Percentiles rank a stretch among this genome's conserved stretches.
Evolutionary conservation across 2,797 vertebrate species (phyloP).

Genomic region (Megaceryle alcyon): DNA sequence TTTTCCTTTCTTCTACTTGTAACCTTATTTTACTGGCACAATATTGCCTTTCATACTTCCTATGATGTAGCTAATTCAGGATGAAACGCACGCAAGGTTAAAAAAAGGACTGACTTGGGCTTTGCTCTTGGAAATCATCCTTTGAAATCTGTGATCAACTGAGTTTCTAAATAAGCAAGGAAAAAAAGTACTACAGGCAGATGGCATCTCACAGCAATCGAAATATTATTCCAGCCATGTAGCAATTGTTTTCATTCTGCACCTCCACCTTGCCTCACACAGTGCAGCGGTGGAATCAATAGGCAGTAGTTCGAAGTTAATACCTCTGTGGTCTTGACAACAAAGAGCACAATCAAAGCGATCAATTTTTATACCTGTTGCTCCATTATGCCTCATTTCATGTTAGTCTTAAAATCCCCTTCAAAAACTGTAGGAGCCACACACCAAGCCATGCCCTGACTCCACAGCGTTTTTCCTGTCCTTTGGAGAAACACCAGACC

Average conservation of each 20-base stretch:
- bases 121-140: background rate
- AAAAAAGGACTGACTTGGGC: background rate
- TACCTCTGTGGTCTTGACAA: background rate
- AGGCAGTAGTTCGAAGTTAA: constrained; percentile 18
- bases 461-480: background rate
- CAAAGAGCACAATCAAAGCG: constrained; percentile 14
- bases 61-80: background rate
- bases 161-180: background rate
- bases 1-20: background rate
- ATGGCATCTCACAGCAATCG: background rate
- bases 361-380: constrained; percentile 53
- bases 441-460: background rate
- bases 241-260: background rate
- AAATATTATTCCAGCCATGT: background rate
- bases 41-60: background rate
- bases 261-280: background rate
- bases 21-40: background rate
- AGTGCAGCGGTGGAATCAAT: background rate
- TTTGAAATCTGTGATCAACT: background rate
- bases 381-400: background rate
- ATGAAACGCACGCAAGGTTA: background rate
- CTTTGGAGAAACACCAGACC: background rate
- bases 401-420: background rate
- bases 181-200: background rate
- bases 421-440: background rate